Conservation (phyloP, 2,113 vertebrate species). For the Jacana jacana region DNA sequence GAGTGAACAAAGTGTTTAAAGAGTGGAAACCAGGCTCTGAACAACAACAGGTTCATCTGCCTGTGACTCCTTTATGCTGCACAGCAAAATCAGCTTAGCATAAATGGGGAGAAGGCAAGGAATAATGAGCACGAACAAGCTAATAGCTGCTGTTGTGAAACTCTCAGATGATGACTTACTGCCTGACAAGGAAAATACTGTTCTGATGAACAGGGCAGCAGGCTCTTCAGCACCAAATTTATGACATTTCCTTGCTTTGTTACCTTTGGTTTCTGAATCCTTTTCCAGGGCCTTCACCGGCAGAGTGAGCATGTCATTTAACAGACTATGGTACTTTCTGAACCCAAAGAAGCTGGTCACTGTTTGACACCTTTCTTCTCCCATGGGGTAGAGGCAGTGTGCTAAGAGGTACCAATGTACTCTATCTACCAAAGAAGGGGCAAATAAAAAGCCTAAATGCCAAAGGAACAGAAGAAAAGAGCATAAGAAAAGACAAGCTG, state of each 20-base stretch:
- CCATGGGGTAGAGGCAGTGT: neutral
- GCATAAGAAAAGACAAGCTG: neutral
- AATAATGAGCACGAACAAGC: neutral
- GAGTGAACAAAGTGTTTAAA: neutral
- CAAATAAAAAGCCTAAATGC: neutral
- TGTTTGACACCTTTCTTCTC: neutral
- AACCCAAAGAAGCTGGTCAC: neutral
- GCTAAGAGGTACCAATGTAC: neutral
- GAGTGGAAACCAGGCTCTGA: neutral
- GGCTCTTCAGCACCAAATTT: neutral
- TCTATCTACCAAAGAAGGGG: neutral
- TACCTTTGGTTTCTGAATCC: neutral
- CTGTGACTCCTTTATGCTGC: neutral
- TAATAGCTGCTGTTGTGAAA: neutral
- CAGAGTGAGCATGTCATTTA: neutral
- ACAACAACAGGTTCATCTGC: neutral
- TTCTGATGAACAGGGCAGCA: neutral
- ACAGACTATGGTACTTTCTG: neutral
- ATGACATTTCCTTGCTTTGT: neutral
- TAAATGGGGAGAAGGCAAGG: neutral
- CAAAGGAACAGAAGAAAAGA: neutral
- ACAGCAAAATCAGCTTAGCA: neutral
- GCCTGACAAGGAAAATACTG: neutral
- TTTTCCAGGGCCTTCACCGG: neutral
- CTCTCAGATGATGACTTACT: neutral